phyloP scores from a whole-genome alignment of 2,113 vertebrate species.

The Cyphomyrus plagiostoma region DNA sequence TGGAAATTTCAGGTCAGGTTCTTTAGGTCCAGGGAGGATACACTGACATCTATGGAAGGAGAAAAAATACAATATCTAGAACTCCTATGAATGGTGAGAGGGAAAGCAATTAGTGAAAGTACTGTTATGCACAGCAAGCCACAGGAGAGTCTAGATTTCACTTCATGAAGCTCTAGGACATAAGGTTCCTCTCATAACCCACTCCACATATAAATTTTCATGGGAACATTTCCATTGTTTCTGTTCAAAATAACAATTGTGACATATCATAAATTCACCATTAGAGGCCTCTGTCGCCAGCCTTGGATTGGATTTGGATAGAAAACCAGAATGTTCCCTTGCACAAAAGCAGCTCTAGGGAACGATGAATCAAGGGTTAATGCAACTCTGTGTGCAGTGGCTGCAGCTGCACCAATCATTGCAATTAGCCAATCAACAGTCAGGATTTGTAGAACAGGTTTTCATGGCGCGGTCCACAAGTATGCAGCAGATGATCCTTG shows the following conservation, averaged over 20 bases:
- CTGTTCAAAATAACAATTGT: not conserved
- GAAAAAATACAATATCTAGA: not conserved
- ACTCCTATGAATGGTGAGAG: not conserved
- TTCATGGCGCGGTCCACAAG: not conserved
- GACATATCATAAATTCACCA: not conserved
- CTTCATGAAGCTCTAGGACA: not conserved
- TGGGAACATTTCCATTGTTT: not conserved
- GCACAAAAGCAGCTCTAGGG: not conserved
- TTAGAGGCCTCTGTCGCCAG: not conserved
- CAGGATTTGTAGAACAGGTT: not conserved
- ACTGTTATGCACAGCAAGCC: not conserved
- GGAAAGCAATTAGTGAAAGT: not conserved
- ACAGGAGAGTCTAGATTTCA: not conserved
- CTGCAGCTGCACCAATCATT: not conserved
- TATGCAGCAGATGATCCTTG: not conserved
- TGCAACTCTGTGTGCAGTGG: not conserved
- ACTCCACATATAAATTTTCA: not conserved
- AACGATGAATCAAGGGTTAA: not conserved
- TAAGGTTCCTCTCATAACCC: not conserved
- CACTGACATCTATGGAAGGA: not conserved
- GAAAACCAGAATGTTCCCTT: not conserved
- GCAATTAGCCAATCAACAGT: not conserved
- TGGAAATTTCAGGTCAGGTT: not conserved
- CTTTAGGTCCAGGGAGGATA: not conserved
- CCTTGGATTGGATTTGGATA: not conserved